Conservation (phyloP, 2,113 vertebrate genomes). For the Rousettus leschenaultii region DNA sequence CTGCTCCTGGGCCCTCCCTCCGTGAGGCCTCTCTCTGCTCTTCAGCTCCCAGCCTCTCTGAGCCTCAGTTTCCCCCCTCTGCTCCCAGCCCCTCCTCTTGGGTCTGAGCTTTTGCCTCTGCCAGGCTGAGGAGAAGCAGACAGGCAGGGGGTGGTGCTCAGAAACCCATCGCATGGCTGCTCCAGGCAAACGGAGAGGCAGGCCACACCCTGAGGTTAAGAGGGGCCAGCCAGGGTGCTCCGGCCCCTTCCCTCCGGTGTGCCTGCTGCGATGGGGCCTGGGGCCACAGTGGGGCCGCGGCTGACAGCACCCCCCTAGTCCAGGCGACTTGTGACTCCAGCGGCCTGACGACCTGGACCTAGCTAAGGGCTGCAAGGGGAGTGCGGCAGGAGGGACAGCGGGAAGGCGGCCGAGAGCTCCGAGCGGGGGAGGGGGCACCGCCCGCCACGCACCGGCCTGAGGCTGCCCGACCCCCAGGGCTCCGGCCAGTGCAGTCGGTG, state of each 20-base stretch:
- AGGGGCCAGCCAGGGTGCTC: neutral
- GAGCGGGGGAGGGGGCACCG: neutral
- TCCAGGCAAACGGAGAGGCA: neutral
- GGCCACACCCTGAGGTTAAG: neutral
- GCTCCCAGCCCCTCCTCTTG: neutral
- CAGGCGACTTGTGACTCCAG: neutral
- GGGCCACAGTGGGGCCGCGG: neutral
- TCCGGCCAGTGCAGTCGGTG: neutral
- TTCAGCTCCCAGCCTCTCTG: neutral
- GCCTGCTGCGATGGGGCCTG: neutral
- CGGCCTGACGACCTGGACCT: neutral
- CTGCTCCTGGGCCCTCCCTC: neutral
- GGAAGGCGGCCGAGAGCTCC: neutral
- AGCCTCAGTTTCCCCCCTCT: neutral
- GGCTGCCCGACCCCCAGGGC: neutral
- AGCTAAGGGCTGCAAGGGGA: neutral
- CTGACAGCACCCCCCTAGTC: neutral
- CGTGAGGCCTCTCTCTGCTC: neutral
- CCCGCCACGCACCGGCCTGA: neutral
- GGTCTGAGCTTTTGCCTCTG: neutral
- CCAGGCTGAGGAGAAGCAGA: neutral
- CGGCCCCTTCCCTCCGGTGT: accelerated
- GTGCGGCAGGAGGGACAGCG: accelerated
- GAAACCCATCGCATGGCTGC: too few relatives aligned
- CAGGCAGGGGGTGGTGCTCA: neutral